These are phyloP conservation scores for Buteo buteo DNA, from an alignment of 2,113 vertebrate species.

Conservation along the genomic window DNA sequence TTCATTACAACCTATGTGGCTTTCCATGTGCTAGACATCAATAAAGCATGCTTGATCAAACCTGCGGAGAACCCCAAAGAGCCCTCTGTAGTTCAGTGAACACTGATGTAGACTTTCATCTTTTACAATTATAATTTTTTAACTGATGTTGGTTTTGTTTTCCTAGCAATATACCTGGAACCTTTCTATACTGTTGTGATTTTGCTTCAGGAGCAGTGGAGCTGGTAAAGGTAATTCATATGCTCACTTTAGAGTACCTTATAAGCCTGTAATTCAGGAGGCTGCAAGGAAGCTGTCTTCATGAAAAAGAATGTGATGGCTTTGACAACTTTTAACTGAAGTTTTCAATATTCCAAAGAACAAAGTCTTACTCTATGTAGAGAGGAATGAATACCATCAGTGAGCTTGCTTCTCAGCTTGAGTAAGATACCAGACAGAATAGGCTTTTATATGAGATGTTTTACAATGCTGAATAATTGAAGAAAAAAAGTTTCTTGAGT, in stretches of 20 bases:
- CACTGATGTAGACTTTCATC: constrained; percentile 28
- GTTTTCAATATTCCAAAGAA: constrained; percentile 54
- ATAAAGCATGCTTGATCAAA: constrained; percentile 8
- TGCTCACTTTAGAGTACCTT: constrained; percentile 6
- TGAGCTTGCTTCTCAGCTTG: constrained; percentile 57
- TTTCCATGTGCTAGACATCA: constrained; percentile 40
- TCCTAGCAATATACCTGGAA: constrained; percentile 71
- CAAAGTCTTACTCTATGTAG: constrained; percentile 44
- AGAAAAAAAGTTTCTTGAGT: constrained; percentile 56
- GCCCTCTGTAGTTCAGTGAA: constrained; percentile 2
- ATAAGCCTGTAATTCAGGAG: constrained; percentile 51
- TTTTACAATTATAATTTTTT: constrained; percentile 20
- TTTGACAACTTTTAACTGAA: constrained; percentile 62
- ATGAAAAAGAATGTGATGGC: constrained; percentile 47
- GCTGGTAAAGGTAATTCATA: constrained; percentile 82
- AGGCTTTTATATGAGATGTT: constrained; percentile 52
- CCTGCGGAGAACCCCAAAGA: constrained; percentile 25
- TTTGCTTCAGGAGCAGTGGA: constrained; percentile 86
- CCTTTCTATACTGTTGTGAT: constrained; percentile 92
- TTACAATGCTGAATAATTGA: constrained; percentile 60
- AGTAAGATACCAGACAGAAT: constrained; percentile 47
- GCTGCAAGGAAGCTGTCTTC: constrained; percentile 22
- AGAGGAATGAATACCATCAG: constrained; percentile 54
- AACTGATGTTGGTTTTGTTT: constrained; percentile 57
- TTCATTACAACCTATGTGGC: constrained; percentile 32